A percentile compares a stretch with the other conserved stretches of the same genome.
phyloP scores from a whole-genome alignment of 2,888 invertebrate species.

The Habrosyne pyritoides region DNA sequence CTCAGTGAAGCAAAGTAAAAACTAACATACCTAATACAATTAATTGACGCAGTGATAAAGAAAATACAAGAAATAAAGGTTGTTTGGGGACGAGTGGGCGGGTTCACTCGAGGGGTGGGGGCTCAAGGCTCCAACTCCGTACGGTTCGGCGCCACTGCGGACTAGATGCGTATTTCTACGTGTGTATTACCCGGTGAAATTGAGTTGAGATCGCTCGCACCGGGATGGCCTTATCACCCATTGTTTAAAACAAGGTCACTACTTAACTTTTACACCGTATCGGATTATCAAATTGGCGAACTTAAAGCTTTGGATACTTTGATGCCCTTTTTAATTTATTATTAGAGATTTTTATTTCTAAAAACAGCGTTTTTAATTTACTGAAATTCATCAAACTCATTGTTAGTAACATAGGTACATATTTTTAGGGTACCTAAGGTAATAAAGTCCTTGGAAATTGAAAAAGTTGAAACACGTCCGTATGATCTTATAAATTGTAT shows the following conservation, averaged over 20 bases:
- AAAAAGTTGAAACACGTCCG: no score
- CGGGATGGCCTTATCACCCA: conserved; percentile 2
- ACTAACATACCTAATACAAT: conserved; percentile 40
- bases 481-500: no score
- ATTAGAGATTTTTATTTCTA: no score
- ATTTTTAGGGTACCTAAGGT: no score
- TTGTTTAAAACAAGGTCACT: conserved; percentile 4
- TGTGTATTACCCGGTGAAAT: conserved; percentile 51
- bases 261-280: conserved; percentile 4
- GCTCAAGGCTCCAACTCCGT: conserved; percentile 58
- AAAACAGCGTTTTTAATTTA: no score
- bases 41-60: conserved; percentile 46
- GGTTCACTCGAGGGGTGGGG: conserved; percentile 28
- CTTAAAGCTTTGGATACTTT: not conserved
- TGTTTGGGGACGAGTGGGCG: conserved; percentile 34
- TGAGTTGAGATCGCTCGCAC: conserved; percentile 19
- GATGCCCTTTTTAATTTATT: not conserved
- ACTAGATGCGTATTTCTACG: conserved; percentile 70
- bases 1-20: conserved; percentile 25
- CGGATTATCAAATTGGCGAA: not conserved
- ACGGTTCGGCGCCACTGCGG: conserved; percentile 68
- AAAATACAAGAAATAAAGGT: conserved; percentile 59
- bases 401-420: no score
- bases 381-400: no score
- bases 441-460: no score